Percentiles rank a stretch among this genome's conserved stretches.
phyloP scores from a whole-genome alignment of 2,797 vertebrate genomes.

The Poliocrania exsul region DNA sequence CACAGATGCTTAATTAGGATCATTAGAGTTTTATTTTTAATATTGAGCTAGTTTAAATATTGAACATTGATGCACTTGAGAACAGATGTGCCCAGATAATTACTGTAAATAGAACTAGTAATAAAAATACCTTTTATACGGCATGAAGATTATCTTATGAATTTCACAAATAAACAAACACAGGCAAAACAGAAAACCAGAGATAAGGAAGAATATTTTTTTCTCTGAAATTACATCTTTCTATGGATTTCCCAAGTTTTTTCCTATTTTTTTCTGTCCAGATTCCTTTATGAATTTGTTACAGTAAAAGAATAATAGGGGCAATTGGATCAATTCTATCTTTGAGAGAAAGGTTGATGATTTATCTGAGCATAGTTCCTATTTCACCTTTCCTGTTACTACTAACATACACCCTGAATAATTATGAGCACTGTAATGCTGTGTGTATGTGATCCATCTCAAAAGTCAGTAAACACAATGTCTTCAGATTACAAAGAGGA shows the following conservation, averaged over 20 bases:
- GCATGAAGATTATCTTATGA: not conserved
- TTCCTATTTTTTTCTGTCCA: not conserved
- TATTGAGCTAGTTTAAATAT: conserved; percentile 27
- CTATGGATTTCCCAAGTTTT: not conserved
- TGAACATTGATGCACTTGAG: not conserved
- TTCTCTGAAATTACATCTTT: not conserved
- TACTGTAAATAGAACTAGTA: conserved; percentile 9
- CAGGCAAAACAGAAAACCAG: not conserved
- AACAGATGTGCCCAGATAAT: conserved; percentile 2
- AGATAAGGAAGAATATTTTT: not conserved
- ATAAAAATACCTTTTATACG: not conserved
- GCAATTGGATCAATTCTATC: not conserved
- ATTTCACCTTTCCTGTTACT: not conserved
- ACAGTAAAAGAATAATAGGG: not conserved
- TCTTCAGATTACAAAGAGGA: not conserved
- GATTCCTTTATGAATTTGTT: not conserved
- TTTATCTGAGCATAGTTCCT: not conserved
- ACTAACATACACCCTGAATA: not conserved
- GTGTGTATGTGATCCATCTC: not conserved
- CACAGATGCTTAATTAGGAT: not conserved
- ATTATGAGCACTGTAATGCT: not conserved
- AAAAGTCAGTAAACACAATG: not conserved
- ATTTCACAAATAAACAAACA: not conserved
- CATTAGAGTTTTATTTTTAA: conserved; percentile 2
- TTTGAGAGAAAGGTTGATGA: not conserved